Evolutionary conservation across 2,113 vertebrate species (phyloP).

Genomic region (Taurulus bubalis): DNA sequence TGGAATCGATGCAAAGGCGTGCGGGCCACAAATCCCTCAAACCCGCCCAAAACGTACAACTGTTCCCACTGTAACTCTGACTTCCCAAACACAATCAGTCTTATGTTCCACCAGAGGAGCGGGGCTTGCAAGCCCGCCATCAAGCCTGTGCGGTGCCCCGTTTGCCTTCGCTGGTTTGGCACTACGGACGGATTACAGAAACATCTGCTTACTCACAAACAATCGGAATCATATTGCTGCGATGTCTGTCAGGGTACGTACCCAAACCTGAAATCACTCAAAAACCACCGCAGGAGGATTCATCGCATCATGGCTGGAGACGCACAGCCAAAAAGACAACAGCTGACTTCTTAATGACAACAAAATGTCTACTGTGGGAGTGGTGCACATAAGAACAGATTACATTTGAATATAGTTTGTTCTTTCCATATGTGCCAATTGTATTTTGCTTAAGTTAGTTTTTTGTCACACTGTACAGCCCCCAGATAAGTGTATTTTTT

Average conservation of each 20-base stretch:
- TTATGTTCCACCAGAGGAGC: constrained; percentile 80
- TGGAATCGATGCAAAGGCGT: constrained; percentile 78
- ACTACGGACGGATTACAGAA: constrained; percentile 81
- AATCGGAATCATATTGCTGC: constrained; percentile 72
- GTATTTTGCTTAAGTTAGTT: not conserved
- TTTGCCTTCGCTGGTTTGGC: constrained; percentile 82
- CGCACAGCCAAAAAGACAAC: constrained; percentile 21
- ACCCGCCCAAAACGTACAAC: constrained; percentile 66
- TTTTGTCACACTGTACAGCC: constrained; percentile 26
- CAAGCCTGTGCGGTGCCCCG: constrained; percentile 81
- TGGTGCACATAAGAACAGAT: constrained; percentile 7
- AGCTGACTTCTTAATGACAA: constrained; percentile 29
- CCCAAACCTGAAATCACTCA: constrained; percentile 78
- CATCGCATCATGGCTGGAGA: constrained; percentile 79
- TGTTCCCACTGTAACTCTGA: constrained; percentile 80
- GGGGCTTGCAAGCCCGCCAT: constrained; percentile 78
- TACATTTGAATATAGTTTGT: not conserved
- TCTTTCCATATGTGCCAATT: constrained; percentile 6
- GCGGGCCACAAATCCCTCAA: constrained; percentile 31
- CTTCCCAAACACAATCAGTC: constrained; percentile 77
- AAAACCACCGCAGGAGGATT: constrained; percentile 82
- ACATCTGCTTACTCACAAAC: constrained; percentile 82
- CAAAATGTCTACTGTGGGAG: not conserved
- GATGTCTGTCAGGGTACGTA: constrained; percentile 82
- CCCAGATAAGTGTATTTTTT: constrained; percentile 16